phyloP scores from a whole-genome alignment of 2,113 vertebrate species.

The Psittacara wagleri region DNA sequence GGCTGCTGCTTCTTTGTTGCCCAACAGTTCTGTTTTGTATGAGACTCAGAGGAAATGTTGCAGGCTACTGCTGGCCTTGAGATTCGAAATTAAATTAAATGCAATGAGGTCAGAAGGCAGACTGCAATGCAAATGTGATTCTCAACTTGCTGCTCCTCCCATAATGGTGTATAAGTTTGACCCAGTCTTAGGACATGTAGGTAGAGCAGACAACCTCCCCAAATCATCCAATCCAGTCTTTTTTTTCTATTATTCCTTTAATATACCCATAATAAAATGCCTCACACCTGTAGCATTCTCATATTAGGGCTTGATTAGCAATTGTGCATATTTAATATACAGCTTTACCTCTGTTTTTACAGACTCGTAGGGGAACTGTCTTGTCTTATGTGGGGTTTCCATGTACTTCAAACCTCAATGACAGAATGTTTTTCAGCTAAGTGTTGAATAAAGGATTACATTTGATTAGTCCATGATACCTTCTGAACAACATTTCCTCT shows the following conservation, averaged over 20 bases:
- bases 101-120: background rate
- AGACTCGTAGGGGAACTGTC: background rate
- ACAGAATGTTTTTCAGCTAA: background rate
- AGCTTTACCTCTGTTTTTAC: background rate
- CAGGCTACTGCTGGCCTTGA: background rate
- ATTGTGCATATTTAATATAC: background rate
- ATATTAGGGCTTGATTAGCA: background rate
- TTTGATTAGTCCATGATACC: background rate
- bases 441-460: slow-evolving; percentile 5
- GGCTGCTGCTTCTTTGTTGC: background rate
- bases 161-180: background rate
- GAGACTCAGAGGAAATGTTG: background rate
- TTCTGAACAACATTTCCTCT: background rate
- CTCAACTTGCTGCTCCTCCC: background rate
- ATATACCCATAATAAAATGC: background rate
- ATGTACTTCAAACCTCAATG: background rate
- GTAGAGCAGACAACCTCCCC: background rate
- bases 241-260: background rate
- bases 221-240: background rate
- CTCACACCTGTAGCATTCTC: background rate
- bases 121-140: background rate
- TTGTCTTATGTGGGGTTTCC: background rate
- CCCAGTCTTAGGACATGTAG: background rate
- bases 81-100: background rate
- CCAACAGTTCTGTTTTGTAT: background rate